Evolutionary conservation across 2,113 vertebrate genomes (phyloP).

Genomic region (Rhynchomys soricoides): DNA sequence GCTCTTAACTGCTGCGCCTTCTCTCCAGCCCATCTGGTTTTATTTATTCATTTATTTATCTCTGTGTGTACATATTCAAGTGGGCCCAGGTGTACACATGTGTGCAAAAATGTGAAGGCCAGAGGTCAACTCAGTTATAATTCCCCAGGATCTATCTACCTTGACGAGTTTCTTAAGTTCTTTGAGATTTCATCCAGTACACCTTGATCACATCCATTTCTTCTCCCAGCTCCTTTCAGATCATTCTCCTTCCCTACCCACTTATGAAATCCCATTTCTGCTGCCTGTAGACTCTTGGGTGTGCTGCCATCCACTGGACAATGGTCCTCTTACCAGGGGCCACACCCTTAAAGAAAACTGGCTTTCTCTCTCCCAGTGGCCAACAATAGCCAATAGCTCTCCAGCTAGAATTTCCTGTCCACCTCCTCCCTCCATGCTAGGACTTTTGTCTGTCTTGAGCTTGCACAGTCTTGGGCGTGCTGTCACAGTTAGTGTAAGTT

Average conservation of each 20-base stretch:
- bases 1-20: too few relatives aligned
- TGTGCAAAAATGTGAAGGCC: background rate
- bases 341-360: background rate
- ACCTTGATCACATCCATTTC: background rate
- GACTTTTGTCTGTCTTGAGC: background rate
- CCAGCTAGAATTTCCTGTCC: background rate
- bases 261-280: background rate
- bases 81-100: background rate
- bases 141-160: background rate
- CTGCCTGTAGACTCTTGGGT: background rate
- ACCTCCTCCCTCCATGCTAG: background rate
- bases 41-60: background rate
- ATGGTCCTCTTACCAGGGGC: background rate
- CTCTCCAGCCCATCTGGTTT: too few relatives aligned
- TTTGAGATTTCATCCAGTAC: background rate
- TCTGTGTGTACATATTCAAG: too few relatives aligned
- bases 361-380: background rate
- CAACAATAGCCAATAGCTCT: background rate
- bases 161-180: background rate
- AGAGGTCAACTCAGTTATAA: background rate
- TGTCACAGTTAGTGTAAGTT: background rate
- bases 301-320: background rate
- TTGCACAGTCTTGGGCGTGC: background rate
- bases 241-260: background rate
- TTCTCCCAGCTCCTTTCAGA: background rate